A percentile compares a stretch with the other conserved stretches of the same genome.
phyloP scores from a whole-genome alignment of 23 tunicate genomes.

The Diplosoma virens region DNA sequence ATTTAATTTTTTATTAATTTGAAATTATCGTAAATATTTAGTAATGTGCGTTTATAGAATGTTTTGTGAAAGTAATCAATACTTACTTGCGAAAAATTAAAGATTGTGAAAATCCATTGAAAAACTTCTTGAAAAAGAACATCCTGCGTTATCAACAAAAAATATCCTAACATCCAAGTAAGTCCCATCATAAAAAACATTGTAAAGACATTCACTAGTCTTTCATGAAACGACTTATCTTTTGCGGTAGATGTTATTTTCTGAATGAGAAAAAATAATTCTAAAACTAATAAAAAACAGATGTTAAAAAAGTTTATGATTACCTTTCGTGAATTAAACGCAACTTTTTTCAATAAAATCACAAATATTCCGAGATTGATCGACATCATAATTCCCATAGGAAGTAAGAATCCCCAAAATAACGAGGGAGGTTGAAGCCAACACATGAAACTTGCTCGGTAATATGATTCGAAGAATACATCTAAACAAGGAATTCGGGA shows the following conservation, averaged over 20 bases:
- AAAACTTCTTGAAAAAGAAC: conserved; percentile 4
- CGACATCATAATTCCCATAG: conserved; percentile 17
- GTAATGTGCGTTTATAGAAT: too few relatives aligned
- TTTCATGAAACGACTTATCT: neutral
- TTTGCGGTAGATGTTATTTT: neutral
- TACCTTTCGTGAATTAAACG: too few relatives aligned
- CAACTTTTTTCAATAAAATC: conserved; percentile 14
- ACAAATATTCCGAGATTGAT: conserved; percentile 17
- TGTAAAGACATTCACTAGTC: neutral
- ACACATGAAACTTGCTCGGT: conserved; percentile 19
- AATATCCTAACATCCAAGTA: conserved; percentile 44
- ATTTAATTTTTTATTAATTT: too few relatives aligned
- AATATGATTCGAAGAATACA: conserved; percentile 7
- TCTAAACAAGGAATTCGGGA: too few relatives aligned
- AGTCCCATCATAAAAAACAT: conserved; percentile 36
- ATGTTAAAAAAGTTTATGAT: too few relatives aligned
- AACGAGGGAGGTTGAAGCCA: conserved; percentile 30
- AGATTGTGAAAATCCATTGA: conserved; percentile 33
- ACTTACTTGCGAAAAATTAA: conserved; percentile 34
- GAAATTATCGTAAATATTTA: too few relatives aligned
- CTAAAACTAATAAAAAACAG: too few relatives aligned
- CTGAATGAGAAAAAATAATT: neutral
- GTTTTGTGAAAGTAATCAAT: too few relatives aligned
- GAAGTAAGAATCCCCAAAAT: conserved; percentile 32
- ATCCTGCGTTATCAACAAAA: conserved; percentile 16